Evolutionary conservation across 2,113 vertebrate genomes (phyloP).

Genomic region (Ammospiza caudacuta): DNA sequence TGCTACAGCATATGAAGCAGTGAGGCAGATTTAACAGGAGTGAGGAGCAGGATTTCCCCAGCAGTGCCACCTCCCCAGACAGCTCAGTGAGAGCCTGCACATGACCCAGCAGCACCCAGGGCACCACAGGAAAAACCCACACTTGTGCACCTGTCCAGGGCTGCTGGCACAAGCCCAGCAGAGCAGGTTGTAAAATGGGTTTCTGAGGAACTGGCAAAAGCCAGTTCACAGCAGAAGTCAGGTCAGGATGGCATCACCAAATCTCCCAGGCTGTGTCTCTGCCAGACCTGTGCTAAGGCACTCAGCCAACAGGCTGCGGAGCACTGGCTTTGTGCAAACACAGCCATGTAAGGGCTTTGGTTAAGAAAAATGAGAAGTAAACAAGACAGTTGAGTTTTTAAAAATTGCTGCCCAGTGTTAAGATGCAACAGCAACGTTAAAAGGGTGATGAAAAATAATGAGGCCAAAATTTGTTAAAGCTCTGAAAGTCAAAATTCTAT

Average conservation of each 20-base stretch:
- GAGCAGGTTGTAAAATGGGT: not conserved
- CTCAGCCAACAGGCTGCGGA: not conserved
- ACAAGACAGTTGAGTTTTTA: not conserved
- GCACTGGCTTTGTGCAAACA: not conserved
- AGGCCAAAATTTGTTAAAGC: not conserved
- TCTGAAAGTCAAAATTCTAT: not conserved
- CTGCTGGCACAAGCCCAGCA: not conserved
- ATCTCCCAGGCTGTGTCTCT: not conserved
- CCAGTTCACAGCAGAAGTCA: not conserved
- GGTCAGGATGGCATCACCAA: not conserved
- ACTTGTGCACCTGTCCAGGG: not conserved
- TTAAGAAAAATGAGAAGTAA: not conserved
- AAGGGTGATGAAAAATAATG: not conserved
- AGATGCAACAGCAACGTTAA: not conserved
- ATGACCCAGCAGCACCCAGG: fast-evolving
- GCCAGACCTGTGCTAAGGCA: not conserved
- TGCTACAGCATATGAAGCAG: not conserved
- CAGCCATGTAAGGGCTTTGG: not conserved
- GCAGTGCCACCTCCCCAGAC: not conserved
- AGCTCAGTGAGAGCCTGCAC: not conserved
- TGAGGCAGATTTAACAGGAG: fast-evolving
- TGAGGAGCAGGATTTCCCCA: not conserved
- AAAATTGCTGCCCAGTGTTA: not conserved
- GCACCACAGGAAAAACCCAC: not conserved
- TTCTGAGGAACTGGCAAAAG: not conserved